A percentile compares a stretch with the other conserved stretches of the same genome.
Evolutionary conservation across 2,797 vertebrate genomes (phyloP).

Genomic region (Myotis myotis): DNA sequence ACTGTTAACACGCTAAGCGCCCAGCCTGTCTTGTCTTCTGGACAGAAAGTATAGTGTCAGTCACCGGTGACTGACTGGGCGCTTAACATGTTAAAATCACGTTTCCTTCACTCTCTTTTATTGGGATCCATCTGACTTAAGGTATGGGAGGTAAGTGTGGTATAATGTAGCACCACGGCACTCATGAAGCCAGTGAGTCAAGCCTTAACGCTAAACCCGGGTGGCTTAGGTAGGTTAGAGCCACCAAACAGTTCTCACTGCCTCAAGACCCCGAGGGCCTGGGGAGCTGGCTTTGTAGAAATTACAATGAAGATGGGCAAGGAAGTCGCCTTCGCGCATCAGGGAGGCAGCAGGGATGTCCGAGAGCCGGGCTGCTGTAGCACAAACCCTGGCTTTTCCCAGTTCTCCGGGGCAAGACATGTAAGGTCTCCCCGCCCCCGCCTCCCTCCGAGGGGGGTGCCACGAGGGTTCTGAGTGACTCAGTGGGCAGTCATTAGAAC

Average conservation of each 20-base stretch:
- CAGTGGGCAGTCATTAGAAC: background rate
- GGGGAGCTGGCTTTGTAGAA: background rate
- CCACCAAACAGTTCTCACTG: background rate
- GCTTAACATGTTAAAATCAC: background rate
- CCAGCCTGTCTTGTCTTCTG: too few species aligned
- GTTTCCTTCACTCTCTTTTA: background rate
- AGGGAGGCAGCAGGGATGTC: fast-evolving
- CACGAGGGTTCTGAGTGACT: background rate
- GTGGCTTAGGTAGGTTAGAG: background rate
- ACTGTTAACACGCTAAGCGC: background rate
- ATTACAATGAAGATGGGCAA: background rate
- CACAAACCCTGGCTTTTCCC: background rate
- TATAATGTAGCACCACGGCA: fast-evolving
- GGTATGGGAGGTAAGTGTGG: background rate
- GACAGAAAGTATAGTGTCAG: too few species aligned
- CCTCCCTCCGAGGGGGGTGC: background rate
- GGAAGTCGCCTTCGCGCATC: background rate
- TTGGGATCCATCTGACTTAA: background rate
- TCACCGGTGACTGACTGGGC: too few species aligned
- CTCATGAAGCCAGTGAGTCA: background rate
- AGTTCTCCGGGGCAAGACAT: background rate
- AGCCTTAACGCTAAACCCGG: background rate
- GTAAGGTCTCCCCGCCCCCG: background rate
- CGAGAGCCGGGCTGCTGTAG: background rate
- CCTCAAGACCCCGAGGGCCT: background rate